Evolutionary conservation across 2,113 vertebrate species (phyloP).

Genomic region (Ornithorhynchus anatinus): DNA sequence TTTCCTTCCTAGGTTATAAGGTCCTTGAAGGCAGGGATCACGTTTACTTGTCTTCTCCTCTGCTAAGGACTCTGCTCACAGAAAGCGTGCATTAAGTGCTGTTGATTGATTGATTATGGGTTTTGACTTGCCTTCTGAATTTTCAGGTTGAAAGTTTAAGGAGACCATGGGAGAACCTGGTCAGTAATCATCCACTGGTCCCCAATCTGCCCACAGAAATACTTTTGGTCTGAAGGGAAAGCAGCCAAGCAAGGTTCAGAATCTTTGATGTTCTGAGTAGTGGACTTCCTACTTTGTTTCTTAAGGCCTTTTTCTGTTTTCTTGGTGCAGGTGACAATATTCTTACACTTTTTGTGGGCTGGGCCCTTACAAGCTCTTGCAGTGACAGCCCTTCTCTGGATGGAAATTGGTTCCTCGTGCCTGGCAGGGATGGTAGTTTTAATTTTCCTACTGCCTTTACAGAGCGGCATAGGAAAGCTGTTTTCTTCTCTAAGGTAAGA

Average conservation of each 20-base stretch:
- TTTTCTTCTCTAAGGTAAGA: conserved; percentile 91
- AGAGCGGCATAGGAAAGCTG: conserved; percentile 85
- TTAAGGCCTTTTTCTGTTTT: conserved; percentile 8
- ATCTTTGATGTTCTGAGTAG: not conserved
- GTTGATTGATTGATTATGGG: not conserved
- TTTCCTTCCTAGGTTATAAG: not conserved
- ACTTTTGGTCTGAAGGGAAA: not conserved
- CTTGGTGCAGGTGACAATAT: conserved; percentile 84
- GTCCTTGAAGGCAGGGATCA: not conserved
- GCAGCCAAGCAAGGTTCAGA: not conserved
- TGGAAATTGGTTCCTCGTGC: conserved; percentile 89
- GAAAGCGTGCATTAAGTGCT: not conserved
- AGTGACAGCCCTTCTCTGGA: conserved; percentile 87
- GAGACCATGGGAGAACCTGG: too few species aligned
- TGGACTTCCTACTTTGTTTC: not conserved
- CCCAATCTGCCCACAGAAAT: too few species aligned
- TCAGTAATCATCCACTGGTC: too few species aligned
- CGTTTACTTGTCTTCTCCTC: not conserved
- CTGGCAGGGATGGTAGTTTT: conserved; percentile 89
- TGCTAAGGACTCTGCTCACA: too few species aligned
- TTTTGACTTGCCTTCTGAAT: too few species aligned
- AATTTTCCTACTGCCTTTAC: conserved; percentile 87
- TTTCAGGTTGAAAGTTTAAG: too few species aligned
- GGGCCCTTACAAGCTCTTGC: conserved; percentile 86
- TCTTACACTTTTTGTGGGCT: conserved; percentile 92